A percentile compares a stretch with the other conserved stretches of the same genome.
Evolutionary conservation across 2,888 invertebrate genomes (phyloP).

Genomic region (Dasysyrphus albostriatus): DNA sequence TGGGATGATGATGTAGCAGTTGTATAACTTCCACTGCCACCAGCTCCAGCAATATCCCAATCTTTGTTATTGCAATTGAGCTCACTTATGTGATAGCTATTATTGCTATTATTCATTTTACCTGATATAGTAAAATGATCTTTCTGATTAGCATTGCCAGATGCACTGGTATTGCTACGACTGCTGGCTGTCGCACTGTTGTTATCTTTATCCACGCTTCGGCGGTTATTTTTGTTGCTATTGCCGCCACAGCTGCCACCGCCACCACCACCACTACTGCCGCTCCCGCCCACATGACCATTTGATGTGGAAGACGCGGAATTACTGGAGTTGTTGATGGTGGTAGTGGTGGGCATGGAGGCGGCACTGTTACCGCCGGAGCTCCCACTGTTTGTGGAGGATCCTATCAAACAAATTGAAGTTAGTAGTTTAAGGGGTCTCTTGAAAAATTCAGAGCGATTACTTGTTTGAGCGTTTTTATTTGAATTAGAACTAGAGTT

Average conservation of each 20-base stretch:
- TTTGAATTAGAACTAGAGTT: conserved; percentile 77
- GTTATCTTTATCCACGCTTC: conserved; percentile 83
- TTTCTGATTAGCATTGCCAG: conserved; percentile 49
- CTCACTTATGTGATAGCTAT: conserved; percentile 55
- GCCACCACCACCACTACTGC: conserved; percentile 70
- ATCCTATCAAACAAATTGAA: conserved; percentile 73
- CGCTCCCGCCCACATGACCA: conserved; percentile 71
- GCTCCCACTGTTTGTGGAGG: conserved; percentile 61
- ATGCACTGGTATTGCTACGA: conserved; percentile 40
- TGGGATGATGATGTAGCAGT: conserved; percentile 57
- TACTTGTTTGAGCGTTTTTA: conserved; percentile 78
- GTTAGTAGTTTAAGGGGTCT: conserved; percentile 64
- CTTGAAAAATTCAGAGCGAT: conserved; percentile 68
- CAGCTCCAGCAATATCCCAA: conserved; percentile 58
- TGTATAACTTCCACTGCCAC: conserved; percentile 76
- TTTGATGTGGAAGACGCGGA: conserved; percentile 70
- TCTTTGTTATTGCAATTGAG: conserved; percentile 57
- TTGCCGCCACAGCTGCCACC: conserved; percentile 77
- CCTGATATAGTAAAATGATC: conserved; percentile 49
- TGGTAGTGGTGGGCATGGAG: background rate
- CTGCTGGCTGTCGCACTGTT: conserved; percentile 69
- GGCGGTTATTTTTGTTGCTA: conserved; percentile 81
- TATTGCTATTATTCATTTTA: conserved; percentile 57
- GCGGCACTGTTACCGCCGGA: conserved; percentile 22
- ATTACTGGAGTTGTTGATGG: conserved; percentile 15